These are phyloP conservation scores for Echiichthys vipera DNA, from an alignment of 2,797 vertebrate genomes.

Conservation along the genomic window DNA sequence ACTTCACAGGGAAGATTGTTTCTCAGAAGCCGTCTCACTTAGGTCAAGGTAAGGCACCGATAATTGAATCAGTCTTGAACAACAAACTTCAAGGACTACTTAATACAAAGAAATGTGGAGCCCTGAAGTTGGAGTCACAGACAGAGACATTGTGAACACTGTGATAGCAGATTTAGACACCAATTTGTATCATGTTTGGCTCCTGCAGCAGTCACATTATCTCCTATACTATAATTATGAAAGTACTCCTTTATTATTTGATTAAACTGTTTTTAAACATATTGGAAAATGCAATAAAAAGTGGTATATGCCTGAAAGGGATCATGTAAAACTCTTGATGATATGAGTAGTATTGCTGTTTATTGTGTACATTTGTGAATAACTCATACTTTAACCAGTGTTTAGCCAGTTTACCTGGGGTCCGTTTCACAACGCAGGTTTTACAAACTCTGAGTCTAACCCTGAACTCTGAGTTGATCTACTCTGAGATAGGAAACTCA, in stretches of 20 bases:
- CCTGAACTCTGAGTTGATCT: no score
- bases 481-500: no score
- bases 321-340: neutral
- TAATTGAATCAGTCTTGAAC: neutral
- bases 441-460: no score
- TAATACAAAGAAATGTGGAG: neutral
- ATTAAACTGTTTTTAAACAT: neutral
- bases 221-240: neutral
- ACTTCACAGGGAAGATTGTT: conserved; percentile 86
- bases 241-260: neutral
- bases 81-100: neutral
- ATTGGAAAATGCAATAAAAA: neutral
- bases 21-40: conserved; percentile 94
- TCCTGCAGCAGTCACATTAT: neutral
- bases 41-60: conserved; percentile 85
- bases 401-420: neutral
- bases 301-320: neutral
- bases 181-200: neutral
- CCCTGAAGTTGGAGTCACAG: neutral
- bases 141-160: neutral
- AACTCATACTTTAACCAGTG: neutral
- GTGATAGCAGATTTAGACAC: neutral
- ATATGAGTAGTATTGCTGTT: neutral
- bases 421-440: no score
- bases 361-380: neutral